Evolutionary conservation across 2,113 vertebrate species (phyloP).

Genomic region (Trachemys scripta): DNA sequence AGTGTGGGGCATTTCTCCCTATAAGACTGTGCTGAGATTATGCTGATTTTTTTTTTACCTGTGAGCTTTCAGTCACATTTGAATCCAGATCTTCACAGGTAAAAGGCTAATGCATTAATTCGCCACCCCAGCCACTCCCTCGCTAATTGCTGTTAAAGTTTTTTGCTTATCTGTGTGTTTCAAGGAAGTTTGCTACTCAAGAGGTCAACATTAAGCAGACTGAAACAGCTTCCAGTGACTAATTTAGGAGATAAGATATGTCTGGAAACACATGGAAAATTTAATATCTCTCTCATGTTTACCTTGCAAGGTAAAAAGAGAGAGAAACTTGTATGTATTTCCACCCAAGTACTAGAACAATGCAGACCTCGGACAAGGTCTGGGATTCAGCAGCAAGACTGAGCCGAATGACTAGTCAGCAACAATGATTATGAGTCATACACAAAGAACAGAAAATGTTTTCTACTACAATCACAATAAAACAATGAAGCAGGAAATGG

Average conservation of each 20-base stretch:
- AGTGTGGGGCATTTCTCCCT: background rate
- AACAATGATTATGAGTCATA: constrained; percentile 66
- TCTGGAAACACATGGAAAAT: constrained; percentile 77
- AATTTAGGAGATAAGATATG: constrained; percentile 81
- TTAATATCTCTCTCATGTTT: constrained; percentile 78
- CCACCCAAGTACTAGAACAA: constrained; percentile 64
- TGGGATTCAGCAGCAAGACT: constrained; percentile 55
- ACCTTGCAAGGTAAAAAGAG: constrained; percentile 70
- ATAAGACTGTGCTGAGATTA: background rate
- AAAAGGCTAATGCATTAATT: constrained; percentile 35
- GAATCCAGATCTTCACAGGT: constrained; percentile 61
- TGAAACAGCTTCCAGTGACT: constrained; percentile 75
- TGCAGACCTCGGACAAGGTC: constrained; percentile 44
- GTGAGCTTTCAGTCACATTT: constrained; percentile 54
- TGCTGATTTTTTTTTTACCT: constrained; percentile 27
- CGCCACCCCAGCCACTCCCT: constrained; percentile 46
- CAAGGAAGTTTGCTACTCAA: constrained; percentile 78
- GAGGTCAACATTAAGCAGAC: constrained; percentile 76
- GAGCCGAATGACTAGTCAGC: constrained; percentile 65
- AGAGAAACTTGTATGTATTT: constrained; percentile 53
- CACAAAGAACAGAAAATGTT: constrained; percentile 67
- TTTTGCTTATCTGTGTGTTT: constrained; percentile 77
- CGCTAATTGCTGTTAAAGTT: constrained; percentile 63
- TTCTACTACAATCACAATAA: constrained; percentile 70
- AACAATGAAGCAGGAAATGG: constrained; percentile 73